Evolutionary conservation across 2,888 invertebrate species (phyloP).

Genomic region (Drosophila merina): DNA sequence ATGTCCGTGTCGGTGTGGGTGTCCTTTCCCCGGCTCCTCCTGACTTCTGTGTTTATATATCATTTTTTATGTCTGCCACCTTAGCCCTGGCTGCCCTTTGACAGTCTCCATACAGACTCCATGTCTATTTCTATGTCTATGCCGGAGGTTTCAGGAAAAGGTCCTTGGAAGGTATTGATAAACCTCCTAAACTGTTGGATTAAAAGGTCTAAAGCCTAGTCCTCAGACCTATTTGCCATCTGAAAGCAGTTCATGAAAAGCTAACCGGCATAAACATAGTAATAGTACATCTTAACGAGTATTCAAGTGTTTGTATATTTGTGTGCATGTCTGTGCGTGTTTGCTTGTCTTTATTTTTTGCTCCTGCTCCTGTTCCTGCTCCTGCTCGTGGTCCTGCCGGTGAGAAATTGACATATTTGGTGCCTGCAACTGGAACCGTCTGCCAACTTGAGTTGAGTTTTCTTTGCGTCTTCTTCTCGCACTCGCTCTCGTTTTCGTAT

Average conservation of each 20-base stretch:
- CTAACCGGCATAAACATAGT: not conserved
- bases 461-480: conserved; percentile 38
- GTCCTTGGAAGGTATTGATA: too few species aligned
- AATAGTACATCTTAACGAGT: conserved; percentile 1
- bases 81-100: conserved; percentile 34
- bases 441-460: conserved; percentile 28
- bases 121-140: not conserved
- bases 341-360: conserved; percentile 16
- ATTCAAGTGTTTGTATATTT: conserved; percentile 16
- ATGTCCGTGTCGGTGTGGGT: conserved; percentile 9
- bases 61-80: not conserved
- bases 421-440: conserved; percentile 58
- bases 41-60: conserved; percentile 3
- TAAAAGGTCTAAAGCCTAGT: too few species aligned
- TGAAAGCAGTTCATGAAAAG: not conserved
- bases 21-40: not conserved
- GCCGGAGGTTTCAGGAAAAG: too few species aligned
- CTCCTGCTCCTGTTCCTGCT: conserved; percentile 8
- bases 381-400: conserved; percentile 7
- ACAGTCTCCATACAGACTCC: conserved; percentile 22
- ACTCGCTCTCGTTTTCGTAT: conserved; percentile 55
- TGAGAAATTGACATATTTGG: conserved; percentile 74
- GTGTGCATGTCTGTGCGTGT: conserved; percentile 17
- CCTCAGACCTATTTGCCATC: too few species aligned
- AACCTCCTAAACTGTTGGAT: too few species aligned